Evolutionary conservation across 2,888 invertebrate species (phyloP), one percentile per base, ranked within the genome.

Genomic region (Megastigmus dorsalis): DNA sequence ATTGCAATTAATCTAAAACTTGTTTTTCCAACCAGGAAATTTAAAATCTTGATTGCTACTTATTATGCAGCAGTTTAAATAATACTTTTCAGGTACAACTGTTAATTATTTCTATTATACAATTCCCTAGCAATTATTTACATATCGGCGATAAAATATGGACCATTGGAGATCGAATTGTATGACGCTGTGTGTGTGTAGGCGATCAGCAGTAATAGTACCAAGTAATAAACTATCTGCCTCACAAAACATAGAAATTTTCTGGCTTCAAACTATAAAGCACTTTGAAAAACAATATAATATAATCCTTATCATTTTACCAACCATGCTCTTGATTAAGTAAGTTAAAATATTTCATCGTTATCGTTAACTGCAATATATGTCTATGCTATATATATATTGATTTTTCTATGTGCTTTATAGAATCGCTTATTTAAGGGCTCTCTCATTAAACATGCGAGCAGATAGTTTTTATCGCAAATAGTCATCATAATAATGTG

Each of bases 91-190:
- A 73, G 73, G 67, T 72, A 15, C 43, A 62, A 43, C 15, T 59
- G 45, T 65, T 66, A 73, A 59, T 36, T n/a, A 48, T 55, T n/a
- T 60, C 9, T 67, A 67, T 30, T 55, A 55, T 15, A 50, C 20
- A 55, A 62, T 63, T 55, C 60, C 63, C 38, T 57, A 74, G 68
- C 65, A 30, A 54, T 59, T 54, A 66, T 60, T 48, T 69, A 70
- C 45, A 23, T 57, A 57, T 20, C 23, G 38, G 33, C 18, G 68
- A 55, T 55, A 55, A 62, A 62, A 7, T 9, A 10, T 36, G 57
- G 63, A 74, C 43, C 69, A 52, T 50, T 28, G 63, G 68, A 63
- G 48, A 55, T 20, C 41, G 33, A 48, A 55, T 68, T 50, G 28
- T 45, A 36, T 60, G 62, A 26, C 23, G 55, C 62, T 68, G 57